Evolutionary conservation across 1,140 invertebrate species (phyloP), one percentile per base, ranked within the genome.

Genomic region (Pseudoatta argentina): DNA sequence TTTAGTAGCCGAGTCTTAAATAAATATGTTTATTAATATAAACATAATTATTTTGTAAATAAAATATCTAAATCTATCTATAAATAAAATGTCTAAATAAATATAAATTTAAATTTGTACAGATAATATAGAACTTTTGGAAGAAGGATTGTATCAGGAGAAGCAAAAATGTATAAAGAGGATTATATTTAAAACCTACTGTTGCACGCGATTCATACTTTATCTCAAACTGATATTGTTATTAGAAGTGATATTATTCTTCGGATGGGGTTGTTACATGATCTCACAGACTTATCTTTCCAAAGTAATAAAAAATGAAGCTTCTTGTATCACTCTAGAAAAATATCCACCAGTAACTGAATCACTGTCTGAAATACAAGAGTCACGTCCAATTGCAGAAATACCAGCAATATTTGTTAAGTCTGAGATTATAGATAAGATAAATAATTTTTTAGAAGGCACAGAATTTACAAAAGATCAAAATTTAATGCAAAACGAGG

Each of bases 171-270:
- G 4, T 12, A n/a, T n/a, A 7, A 53, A n/a, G 1, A 85, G 39
- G 1, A 4, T 55, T 1, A 14, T 34, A 5, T 1, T 2, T 14
- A 57, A 27, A 39, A 30, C 10, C 0, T 51, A 27, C 2, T 10
- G 0, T 16, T 90, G 79, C 10, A 51, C 44, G 4, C 8, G 12
- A 48, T 34, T 63, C 0, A 71, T 67, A 63, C 48, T 66, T 44
- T 69, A 16, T 24, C 21, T 81, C 7, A 89, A 78, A 71, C 5
- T 90, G 3, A 83, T 91, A 44, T 51, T 92, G 0, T 88, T 89
- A 16, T 55, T 92, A 16, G 64, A 86, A 78, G 4, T 87, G 59
- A 21, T 71, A 1, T 21, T 89, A 7, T 82, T 87, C 12, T 18
- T 86, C 0, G 91, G 85, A 48, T 87, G 85, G 87, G 21, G 67